Conservation (phyloP, 2,888 invertebrate species). For the Chamaedrilus cognettii region DNA sequence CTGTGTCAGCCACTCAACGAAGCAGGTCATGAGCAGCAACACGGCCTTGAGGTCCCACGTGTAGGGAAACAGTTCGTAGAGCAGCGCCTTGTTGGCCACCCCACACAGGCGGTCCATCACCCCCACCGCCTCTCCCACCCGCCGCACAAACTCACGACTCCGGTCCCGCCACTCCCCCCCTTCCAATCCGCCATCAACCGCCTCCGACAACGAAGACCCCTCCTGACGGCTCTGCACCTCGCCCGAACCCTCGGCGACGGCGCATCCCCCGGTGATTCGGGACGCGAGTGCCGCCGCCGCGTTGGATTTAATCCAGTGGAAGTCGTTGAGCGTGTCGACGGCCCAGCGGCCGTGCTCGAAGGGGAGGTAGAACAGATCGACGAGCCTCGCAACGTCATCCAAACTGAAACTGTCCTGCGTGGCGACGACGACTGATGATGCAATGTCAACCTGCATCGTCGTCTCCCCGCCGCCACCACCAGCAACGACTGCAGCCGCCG, state of each 20-base stretch:
- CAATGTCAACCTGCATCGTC: background rate
- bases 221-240: too few relatives aligned
- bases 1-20: slow-evolving; percentile 94
- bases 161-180: slow-evolving; percentile 13
- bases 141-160: background rate
- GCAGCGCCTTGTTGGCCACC: slow-evolving; percentile 67
- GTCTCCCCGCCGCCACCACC: background rate
- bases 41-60: slow-evolving; percentile 94
- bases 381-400: slow-evolving; percentile 76
- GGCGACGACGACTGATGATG: background rate
- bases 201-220: background rate
- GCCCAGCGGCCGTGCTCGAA: slow-evolving; percentile 94
- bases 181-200: background rate
- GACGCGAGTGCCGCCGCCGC: slow-evolving; percentile 1
- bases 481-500: background rate
- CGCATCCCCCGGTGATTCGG: background rate
- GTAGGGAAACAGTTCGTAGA: slow-evolving; percentile 92
- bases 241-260: background rate
- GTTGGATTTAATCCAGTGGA: slow-evolving; percentile 91
- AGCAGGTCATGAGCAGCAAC: slow-evolving; percentile 83
- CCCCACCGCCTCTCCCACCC: background rate
- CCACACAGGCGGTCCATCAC: slow-evolving; percentile 41
- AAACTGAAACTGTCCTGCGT: slow-evolving; percentile 9
- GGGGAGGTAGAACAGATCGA: slow-evolving; percentile 95
- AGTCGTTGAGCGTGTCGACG: slow-evolving; percentile 83